These are phyloP conservation scores for Steatornis caripensis DNA, from an alignment of 2,113 vertebrate species.

Conservation along the genomic window DNA sequence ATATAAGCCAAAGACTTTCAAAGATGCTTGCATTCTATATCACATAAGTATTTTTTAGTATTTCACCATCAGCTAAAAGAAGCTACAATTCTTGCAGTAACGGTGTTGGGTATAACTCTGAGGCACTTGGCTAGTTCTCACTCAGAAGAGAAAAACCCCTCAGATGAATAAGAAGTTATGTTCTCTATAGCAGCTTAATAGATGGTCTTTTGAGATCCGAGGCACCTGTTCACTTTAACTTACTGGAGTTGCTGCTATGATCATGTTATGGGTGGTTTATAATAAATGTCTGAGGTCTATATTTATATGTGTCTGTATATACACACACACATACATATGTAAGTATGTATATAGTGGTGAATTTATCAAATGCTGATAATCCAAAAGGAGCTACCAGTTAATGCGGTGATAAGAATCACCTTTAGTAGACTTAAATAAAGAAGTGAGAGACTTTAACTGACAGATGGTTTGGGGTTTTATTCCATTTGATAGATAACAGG, in stretches of 20 bases:
- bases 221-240: background rate
- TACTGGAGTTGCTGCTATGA: background rate
- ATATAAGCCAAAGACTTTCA: background rate
- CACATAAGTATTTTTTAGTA: background rate
- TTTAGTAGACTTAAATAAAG: background rate
- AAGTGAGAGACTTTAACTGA: background rate
- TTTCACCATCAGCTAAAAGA: background rate
- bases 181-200: background rate
- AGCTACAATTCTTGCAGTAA: background rate
- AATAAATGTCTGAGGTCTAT: background rate
- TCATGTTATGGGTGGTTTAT: background rate
- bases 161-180: background rate
- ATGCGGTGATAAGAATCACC: background rate
- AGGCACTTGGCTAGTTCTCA: accelerated
- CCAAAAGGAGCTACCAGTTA: background rate
- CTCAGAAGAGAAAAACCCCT: background rate
- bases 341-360: background rate
- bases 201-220: background rate
- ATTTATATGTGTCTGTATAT: background rate
- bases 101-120: background rate
- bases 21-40: background rate
- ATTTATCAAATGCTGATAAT: background rate
- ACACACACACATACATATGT: accelerated
- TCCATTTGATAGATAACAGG: background rate
- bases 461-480: background rate